Percentiles rank a stretch among this genome's conserved stretches.
These are phyloP conservation scores for Cyanocitta stelleri DNA, from an alignment of 2,113 vertebrate genomes.

Conservation along the genomic window DNA sequence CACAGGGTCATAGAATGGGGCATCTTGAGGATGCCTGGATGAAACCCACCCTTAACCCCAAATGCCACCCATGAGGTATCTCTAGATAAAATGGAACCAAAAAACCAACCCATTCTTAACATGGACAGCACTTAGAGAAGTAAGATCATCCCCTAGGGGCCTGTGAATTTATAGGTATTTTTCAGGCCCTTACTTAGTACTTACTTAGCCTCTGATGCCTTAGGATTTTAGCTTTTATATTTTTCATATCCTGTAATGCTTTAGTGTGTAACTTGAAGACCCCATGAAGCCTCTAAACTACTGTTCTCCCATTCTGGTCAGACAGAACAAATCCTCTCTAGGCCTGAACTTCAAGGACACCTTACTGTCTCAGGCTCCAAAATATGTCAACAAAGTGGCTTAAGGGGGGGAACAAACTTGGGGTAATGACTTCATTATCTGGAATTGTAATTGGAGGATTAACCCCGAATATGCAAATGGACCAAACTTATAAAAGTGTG, in stretches of 20 bases:
- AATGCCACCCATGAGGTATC: fast-evolving
- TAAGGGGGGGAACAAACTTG: not conserved
- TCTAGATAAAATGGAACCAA: not conserved
- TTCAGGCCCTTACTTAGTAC: not conserved
- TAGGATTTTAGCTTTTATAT: not conserved
- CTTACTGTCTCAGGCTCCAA: not conserved
- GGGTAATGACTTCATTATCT: not conserved
- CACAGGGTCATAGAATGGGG: not conserved
- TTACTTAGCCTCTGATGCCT: not conserved
- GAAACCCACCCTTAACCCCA: not conserved
- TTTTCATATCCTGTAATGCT: not conserved
- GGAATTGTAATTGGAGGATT: not conserved
- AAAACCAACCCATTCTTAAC: not conserved
- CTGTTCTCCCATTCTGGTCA: not conserved
- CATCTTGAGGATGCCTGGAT: not conserved
- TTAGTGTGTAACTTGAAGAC: not conserved
- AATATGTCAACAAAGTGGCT: not conserved
- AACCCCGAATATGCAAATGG: not conserved
- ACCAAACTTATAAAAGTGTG: not conserved
- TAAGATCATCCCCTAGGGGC: not conserved
- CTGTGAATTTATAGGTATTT: not conserved
- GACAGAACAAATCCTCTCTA: not conserved
- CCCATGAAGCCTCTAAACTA: not conserved
- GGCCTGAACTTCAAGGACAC: not conserved
- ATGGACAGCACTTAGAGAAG: not conserved